These are phyloP conservation scores for Calcarius lapponicus DNA, from an alignment of 2,797 vertebrate genomes.

Conservation along the genomic window DNA sequence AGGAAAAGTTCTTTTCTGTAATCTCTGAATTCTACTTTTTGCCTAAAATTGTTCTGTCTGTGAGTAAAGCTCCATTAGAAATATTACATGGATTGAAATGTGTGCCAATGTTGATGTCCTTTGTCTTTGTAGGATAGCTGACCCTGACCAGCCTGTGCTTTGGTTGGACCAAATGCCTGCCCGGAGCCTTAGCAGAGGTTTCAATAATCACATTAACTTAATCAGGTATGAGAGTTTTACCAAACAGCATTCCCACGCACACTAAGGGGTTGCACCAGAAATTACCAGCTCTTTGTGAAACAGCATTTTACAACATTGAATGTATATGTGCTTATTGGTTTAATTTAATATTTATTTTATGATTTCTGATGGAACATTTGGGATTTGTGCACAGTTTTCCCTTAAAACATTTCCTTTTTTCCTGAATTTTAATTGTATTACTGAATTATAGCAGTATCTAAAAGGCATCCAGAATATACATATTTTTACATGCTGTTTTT, in stretches of 20 bases:
- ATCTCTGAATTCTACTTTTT: not conserved
- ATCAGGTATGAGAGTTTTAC: slow-evolving; percentile 84
- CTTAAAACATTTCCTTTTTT: not conserved
- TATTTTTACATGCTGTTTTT: not conserved
- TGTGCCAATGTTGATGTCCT: not conserved
- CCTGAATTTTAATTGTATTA: not conserved
- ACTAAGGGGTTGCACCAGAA: not conserved
- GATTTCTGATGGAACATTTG: not conserved
- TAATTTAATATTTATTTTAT: not conserved
- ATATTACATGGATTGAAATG: not conserved
- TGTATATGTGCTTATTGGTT: not conserved
- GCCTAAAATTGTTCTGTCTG: not conserved
- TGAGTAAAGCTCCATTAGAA: not conserved
- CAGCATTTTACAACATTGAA: not conserved
- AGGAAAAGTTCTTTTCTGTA: not conserved
- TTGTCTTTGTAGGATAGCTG: slow-evolving; percentile 85
- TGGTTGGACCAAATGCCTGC: slow-evolving; percentile 99
- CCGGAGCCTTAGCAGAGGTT: slow-evolving; percentile 92
- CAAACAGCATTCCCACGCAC: not conserved
- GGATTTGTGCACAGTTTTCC: not conserved
- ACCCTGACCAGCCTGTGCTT: slow-evolving; percentile 96
- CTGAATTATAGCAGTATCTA: not conserved
- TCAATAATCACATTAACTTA: slow-evolving; percentile 98
- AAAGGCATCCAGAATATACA: not conserved
- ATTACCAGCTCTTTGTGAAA: not conserved